A percentile compares a stretch with the other conserved stretches of the same genome.
Conservation (phyloP, 2,888 invertebrate species). For the Geophilus truncorum region DNA sequence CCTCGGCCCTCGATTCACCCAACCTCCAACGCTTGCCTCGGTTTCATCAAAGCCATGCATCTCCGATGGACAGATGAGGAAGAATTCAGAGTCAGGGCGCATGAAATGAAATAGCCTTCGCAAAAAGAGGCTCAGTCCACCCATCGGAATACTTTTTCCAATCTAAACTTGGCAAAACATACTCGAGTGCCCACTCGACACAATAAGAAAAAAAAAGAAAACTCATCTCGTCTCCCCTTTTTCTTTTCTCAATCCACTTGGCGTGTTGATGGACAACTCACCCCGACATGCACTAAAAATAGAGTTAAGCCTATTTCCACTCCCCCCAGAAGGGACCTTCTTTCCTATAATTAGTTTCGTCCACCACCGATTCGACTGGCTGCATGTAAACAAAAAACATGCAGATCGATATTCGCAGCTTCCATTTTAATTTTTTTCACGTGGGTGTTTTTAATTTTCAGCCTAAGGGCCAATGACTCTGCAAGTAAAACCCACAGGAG, state of each 20-base stretch:
- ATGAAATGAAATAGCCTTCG: constrained; percentile 31
- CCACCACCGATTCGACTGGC: background rate
- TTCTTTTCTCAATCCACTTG: constrained; percentile 1
- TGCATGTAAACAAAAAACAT: background rate
- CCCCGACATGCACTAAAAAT: background rate
- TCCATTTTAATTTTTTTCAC: background rate
- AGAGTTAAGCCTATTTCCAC: background rate
- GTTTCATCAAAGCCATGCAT: background rate
- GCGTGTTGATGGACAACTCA: constrained; percentile 7
- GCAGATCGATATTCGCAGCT: background rate
- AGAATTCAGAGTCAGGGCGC: constrained; percentile 31
- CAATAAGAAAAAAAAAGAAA: background rate
- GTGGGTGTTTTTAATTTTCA: background rate
- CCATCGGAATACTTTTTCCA: constrained; percentile 16
- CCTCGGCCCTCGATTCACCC: background rate
- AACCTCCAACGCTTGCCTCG: background rate
- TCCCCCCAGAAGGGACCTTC: background rate
- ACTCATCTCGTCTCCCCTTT: background rate
- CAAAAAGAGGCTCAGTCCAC: background rate
- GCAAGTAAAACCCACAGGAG: background rate
- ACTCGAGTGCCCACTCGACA: constrained; percentile 20
- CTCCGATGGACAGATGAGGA: constrained; percentile 8
- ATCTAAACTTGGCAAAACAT: constrained; percentile 15
- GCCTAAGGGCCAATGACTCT: background rate
- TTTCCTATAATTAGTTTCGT: background rate